These are phyloP conservation scores for Callipepla squamata DNA, from an alignment of 2,113 vertebrate species.

Conservation along the genomic window DNA sequence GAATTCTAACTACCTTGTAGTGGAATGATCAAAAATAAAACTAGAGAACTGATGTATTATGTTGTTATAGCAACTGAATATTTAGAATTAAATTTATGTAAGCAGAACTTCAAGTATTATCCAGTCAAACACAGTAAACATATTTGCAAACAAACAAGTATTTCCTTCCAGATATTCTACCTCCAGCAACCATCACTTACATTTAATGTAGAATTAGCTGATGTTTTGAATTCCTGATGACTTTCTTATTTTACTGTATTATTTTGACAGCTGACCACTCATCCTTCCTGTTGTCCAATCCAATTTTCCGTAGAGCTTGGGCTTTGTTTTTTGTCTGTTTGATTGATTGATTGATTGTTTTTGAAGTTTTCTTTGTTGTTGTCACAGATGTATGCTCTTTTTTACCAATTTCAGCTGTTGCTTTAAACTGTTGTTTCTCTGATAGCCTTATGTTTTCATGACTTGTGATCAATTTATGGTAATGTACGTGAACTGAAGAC, in stretches of 20 bases:
- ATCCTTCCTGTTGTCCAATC: background rate
- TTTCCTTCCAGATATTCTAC: slow-evolving; percentile 26
- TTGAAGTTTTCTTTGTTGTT: background rate
- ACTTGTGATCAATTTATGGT: background rate
- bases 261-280: background rate
- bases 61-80: slow-evolving; percentile 48
- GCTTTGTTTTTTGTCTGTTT: too few relatives aligned
- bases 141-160: slow-evolving; percentile 63
- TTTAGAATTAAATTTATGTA: slow-evolving; percentile 58
- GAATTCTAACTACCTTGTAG: background rate
- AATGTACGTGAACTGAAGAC: background rate
- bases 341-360: background rate
- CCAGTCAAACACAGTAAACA: slow-evolving; percentile 26
- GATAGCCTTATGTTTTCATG: background rate
- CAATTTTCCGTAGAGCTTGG: background rate
- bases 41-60: slow-evolving; percentile 40
- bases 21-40: background rate
- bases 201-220: slow-evolving; percentile 21
- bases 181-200: background rate
- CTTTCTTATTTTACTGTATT: background rate
- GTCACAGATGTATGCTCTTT: background rate
- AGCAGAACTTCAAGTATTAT: slow-evolving; percentile 48
- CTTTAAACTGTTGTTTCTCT: background rate
- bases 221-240: background rate
- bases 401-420: background rate